Conservation (phyloP, 1,140 invertebrate genomes). For the Polypedilum vanderplanki region DNA sequence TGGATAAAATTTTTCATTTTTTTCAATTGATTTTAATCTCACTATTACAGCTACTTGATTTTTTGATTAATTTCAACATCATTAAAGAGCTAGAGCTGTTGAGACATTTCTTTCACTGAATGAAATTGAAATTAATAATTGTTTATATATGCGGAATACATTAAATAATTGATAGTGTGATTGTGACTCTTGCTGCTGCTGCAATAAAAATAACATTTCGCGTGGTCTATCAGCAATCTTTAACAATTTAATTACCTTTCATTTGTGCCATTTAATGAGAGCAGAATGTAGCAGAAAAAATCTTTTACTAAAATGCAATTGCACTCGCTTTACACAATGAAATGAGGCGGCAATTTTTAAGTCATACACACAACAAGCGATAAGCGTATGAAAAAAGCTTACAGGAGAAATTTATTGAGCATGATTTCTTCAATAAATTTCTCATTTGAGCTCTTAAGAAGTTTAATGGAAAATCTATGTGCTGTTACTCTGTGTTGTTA, state of each 20-base stretch:
- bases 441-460: background rate
- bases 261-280: constrained; percentile 10
- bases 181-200: background rate
- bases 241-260: constrained; percentile 28
- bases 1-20: background rate
- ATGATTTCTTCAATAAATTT: constrained; percentile 28
- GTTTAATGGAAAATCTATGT: constrained; percentile 22
- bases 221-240: constrained; percentile 3
- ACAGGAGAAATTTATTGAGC: constrained; percentile 17
- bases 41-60: background rate
- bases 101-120: background rate
- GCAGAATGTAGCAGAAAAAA: background rate
- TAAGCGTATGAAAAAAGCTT: background rate
- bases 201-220: background rate
- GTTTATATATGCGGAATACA: background rate
- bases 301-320: background rate
- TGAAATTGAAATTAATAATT: constrained; percentile 20
- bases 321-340: background rate
- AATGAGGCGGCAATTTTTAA: constrained; percentile 16
- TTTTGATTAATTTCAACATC: background rate
- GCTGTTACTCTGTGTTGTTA: background rate
- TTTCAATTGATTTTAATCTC: background rate
- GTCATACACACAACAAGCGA: background rate
- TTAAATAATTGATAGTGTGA: background rate
- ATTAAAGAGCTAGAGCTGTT: background rate